Evolutionary conservation across 2,113 vertebrate genomes (phyloP), one percentile per base, ranked within the genome.

Genomic region (Cephalopholis sonnerati): DNA sequence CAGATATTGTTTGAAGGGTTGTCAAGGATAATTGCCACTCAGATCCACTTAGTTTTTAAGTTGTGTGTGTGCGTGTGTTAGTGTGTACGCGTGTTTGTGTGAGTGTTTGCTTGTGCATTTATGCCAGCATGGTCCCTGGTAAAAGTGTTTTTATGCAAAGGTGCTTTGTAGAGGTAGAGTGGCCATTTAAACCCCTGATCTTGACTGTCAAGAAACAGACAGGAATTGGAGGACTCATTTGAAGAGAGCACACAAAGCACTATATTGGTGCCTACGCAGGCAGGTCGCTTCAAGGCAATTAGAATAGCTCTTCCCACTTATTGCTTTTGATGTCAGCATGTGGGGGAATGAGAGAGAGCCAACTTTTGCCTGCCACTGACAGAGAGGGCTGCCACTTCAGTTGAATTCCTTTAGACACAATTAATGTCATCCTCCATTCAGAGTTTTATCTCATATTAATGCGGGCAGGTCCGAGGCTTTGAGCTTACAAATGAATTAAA

Each of bases 251-350:
- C 80, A 88, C 82, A 88, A 85, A 82, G 83, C 76, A 25, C 48
- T 74, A 55, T 85, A 62, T 78, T 77, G 89, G 81, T 82, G 85
- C 80, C 73, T 81, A 79, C 62, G 68, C 87, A 81, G 68, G 74
- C 79, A 85, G 84, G 81, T 81, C 75, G 79, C 90, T 91, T 89
- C 70, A 67, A 93, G 88, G 80, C 89, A 87, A 92, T 92, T 91
- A 87, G 74, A 85, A 90, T 74, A 74, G 85, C 86, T 90, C 83
- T 82, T 84, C 76, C 67, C 81, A 89, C 83, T 89, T 88, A 91
- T 89, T 90, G 82, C 87, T 88, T 90, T 88, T 91, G 85, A 92
- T 91, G 87, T 87, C 85, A 75, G 81, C 27, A 29, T 92, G 87
- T 75, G 83, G 81, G 80, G 81, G 74, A 78, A 89, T 77, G 57